Evolutionary conservation across 2,888 invertebrate genomes (phyloP).

Genomic region (Mimumesa dahlbomi): DNA sequence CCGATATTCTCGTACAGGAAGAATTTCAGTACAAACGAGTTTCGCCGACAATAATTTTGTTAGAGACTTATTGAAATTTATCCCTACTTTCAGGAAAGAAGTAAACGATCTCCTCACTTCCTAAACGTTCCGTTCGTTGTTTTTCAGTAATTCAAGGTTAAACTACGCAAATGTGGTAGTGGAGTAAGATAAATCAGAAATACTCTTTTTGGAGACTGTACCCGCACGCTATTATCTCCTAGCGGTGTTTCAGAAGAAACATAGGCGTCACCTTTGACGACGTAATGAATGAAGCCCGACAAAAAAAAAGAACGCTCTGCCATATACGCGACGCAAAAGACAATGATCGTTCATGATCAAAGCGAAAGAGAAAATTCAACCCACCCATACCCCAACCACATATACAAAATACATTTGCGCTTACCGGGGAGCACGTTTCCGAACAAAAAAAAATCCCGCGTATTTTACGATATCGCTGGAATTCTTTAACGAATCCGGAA

Average conservation of each 20-base stretch:
- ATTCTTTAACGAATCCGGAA: too few relatives aligned
- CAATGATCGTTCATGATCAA: background rate
- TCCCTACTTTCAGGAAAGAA: background rate
- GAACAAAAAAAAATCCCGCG: too few relatives aligned
- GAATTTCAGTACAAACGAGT: too few relatives aligned
- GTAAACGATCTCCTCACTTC: conserved; percentile 4
- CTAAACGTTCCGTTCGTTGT: conserved; percentile 21
- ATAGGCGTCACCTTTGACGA: conserved; percentile 71
- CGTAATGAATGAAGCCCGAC: conserved; percentile 61
- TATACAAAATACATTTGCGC: too few relatives aligned
- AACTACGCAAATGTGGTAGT: conserved; percentile 21
- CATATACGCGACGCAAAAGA: conserved; percentile 30
- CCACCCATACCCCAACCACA: background rate
- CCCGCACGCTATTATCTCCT: conserved; percentile 75
- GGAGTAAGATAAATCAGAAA: conserved; percentile 53
- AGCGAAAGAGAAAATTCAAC: background rate
- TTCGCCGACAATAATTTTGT: too few relatives aligned
- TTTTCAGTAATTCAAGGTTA: conserved; percentile 38
- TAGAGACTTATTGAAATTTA: background rate
- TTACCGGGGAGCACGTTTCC: too few relatives aligned
- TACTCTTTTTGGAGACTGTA: conserved; percentile 70
- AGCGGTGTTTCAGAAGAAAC: conserved; percentile 77
- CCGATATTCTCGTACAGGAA: too few relatives aligned
- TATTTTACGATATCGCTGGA: too few relatives aligned
- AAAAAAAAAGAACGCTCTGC: conserved; percentile 52